These are phyloP conservation scores for Brienomyrus brachyistius DNA, from an alignment of 2,113 vertebrate genomes.

Conservation along the genomic window DNA sequence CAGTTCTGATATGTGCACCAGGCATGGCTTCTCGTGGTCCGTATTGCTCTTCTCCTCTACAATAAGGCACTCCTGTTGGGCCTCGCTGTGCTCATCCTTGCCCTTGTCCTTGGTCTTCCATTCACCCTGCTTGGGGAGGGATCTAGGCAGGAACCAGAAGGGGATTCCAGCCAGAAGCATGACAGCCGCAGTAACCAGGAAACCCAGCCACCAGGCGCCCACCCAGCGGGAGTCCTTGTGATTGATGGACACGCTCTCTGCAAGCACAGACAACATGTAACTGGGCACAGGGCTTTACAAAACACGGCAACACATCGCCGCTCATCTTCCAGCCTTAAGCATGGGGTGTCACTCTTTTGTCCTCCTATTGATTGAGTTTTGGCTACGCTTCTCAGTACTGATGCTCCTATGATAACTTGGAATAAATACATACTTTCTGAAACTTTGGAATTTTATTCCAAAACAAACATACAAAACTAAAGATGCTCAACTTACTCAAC, in stretches of 20 bases:
- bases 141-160: constrained; percentile 86
- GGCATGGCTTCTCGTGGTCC: constrained; percentile 40
- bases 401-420: not conserved
- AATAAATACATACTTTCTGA: not conserved
- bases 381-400: not conserved
- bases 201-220: constrained; percentile 96
- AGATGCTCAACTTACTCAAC: not conserved
- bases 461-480: not conserved
- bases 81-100: not conserved
- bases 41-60: constrained; percentile 35
- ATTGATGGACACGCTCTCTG: constrained; percentile 73
- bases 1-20: constrained; percentile 59
- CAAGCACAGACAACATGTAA: not conserved
- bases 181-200: constrained; percentile 70
- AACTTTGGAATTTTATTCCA: not conserved
- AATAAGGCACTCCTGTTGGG: constrained; percentile 56
- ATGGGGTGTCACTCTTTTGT: not conserved
- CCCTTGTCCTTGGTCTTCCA: not conserved
- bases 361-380: not conserved
- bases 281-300: not conserved
- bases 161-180: constrained; percentile 74
- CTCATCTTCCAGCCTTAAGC: not conserved
- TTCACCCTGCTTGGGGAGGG: constrained; percentile 60
- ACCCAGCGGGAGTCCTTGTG: constrained; percentile 85
- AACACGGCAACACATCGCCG: not conserved